A percentile compares a stretch with the other conserved stretches of the same genome.
Conservation (phyloP, 2,113 vertebrate genomes). For the Myiagra hebetior region DNA sequence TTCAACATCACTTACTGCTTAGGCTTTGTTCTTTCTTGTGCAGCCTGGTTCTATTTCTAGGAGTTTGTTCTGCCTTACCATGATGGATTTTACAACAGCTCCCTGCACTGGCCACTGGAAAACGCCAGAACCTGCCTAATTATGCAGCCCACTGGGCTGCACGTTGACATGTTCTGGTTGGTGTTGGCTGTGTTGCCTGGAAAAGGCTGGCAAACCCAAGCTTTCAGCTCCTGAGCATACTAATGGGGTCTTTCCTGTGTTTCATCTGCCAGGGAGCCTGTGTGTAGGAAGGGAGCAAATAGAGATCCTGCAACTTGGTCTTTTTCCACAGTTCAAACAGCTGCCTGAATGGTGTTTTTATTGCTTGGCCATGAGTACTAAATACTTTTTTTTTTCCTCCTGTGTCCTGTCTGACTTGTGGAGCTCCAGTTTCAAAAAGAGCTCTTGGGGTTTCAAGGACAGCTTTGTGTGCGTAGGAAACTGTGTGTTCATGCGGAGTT, state of each 20-base stretch:
- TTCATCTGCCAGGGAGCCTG: background rate
- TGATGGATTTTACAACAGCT: background rate
- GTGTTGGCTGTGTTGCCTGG: background rate
- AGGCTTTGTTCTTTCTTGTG: background rate
- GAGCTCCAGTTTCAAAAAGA: background rate
- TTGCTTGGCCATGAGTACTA: background rate
- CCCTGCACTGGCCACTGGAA: background rate
- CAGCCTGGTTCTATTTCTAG: background rate
- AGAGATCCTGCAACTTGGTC: background rate
- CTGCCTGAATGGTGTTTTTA: background rate
- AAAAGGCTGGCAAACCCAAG: background rate
- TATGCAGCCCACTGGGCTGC: background rate
- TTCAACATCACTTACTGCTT: background rate
- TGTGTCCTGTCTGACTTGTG: background rate
- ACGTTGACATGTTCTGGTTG: background rate
- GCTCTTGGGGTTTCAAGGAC: background rate
- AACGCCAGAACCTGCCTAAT: background rate
- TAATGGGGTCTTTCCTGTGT: background rate
- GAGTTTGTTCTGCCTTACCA: accelerated
- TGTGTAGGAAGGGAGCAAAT: background rate
- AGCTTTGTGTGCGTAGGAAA: background rate
- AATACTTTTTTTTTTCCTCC: background rate
- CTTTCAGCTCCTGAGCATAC: background rate
- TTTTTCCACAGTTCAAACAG: background rate
- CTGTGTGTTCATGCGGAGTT: accelerated